A percentile compares a stretch with the other conserved stretches of the same genome.
Conservation (phyloP, 2,113 vertebrate species). For the Menidia beryllina region DNA sequence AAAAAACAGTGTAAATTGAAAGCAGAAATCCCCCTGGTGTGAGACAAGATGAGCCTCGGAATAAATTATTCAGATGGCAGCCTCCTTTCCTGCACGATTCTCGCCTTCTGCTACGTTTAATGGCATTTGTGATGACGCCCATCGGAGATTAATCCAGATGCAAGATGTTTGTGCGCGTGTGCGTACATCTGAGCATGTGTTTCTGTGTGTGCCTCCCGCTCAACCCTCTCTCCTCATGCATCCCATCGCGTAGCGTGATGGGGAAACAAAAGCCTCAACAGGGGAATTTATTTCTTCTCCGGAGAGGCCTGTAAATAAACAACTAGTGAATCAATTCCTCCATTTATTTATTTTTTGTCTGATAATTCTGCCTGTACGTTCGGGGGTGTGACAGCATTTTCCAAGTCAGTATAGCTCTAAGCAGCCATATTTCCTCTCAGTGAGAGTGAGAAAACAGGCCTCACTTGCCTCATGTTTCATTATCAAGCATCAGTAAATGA, state of each 20-base stretch:
- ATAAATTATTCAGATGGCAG: constrained; percentile 84
- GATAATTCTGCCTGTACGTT: constrained; percentile 71
- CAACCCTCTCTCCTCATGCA: constrained; percentile 70
- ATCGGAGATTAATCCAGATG: constrained; percentile 83
- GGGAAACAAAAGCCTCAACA: constrained; percentile 77
- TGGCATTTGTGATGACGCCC: constrained; percentile 80
- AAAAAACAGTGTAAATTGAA: constrained; percentile 77
- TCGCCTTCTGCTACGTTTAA: constrained; percentile 81
- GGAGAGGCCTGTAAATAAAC: constrained; percentile 80
- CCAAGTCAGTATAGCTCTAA: constrained; percentile 54
- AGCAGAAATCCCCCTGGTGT: constrained; percentile 77
- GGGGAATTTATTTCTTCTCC: constrained; percentile 79
- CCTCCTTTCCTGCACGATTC: constrained; percentile 76
- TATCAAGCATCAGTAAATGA: constrained; percentile 63
- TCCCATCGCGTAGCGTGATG: constrained; percentile 71
- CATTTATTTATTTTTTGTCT: constrained; percentile 76
- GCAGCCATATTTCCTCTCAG: constrained; percentile 68
- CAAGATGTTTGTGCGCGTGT: constrained; percentile 57
- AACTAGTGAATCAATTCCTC: constrained; percentile 79
- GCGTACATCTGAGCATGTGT: constrained; percentile 10
- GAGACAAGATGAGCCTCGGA: constrained; percentile 75
- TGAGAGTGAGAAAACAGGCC: constrained; percentile 65
- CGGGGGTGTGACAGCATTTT: constrained; percentile 70
- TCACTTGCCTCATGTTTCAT: constrained; percentile 67
- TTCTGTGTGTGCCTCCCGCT: constrained; percentile 47